These are phyloP conservation scores for Tachysurus vachellii DNA, from an alignment of 2,113 vertebrate genomes.

Conservation along the genomic window DNA sequence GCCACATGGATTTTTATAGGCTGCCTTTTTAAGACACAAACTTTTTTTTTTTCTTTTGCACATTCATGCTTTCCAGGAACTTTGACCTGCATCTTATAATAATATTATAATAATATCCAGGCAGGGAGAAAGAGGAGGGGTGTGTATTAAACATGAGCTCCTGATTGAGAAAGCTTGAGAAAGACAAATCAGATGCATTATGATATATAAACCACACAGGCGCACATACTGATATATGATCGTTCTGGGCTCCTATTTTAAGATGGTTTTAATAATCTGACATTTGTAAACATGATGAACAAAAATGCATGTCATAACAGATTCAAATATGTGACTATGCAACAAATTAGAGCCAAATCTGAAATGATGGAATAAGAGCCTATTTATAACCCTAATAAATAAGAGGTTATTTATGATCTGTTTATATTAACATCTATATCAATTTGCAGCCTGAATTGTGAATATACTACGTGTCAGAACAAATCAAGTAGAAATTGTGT, in stretches of 20 bases:
- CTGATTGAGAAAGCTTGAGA: neutral
- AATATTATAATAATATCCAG: conserved; percentile 18
- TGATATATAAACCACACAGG: neutral
- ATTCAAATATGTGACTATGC: neutral
- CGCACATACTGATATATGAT: neutral
- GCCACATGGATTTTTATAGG: conserved; percentile 54
- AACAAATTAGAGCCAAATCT: neutral
- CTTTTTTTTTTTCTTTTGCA: conserved; percentile 50
- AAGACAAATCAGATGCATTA: neutral
- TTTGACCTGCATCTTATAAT: conserved; percentile 43
- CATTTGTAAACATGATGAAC: neutral
- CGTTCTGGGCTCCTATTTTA: neutral
- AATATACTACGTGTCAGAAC: neutral
- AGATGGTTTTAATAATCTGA: neutral
- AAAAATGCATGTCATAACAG: neutral
- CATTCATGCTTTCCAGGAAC: conserved; percentile 60
- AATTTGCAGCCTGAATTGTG: neutral
- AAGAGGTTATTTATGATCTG: neutral
- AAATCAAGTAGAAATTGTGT: neutral
- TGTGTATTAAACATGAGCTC: neutral
- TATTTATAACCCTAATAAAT: no score
- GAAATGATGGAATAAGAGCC: neutral
- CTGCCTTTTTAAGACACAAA: conserved; percentile 58
- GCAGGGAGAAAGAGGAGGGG: neutral
- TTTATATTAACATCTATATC: neutral